Percentiles rank a stretch among this genome's conserved stretches.
Conservation (phyloP, 2,113 vertebrate species). For the Colossoma macropomum region DNA sequence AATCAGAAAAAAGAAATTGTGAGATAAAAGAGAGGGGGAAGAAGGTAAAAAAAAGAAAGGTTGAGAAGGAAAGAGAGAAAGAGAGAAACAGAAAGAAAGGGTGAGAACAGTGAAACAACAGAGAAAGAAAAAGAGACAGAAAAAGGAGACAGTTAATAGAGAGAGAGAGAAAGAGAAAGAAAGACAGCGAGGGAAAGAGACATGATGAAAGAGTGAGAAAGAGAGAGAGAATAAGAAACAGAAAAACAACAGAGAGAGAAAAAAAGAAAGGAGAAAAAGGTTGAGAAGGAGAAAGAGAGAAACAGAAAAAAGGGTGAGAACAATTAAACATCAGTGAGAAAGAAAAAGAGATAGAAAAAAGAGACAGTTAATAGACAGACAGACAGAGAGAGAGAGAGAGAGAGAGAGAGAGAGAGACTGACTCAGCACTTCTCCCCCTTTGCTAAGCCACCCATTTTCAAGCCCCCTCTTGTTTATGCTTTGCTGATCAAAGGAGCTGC, state of each 20-base stretch:
- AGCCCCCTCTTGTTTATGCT: conserved; percentile 89
- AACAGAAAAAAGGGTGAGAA: too few species aligned
- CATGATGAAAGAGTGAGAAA: background rate
- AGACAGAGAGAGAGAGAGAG: conserved; percentile 54
- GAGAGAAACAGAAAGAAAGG: too few species aligned
- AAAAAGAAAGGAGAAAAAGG: conserved; percentile 43
- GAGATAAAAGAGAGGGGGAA: too few species aligned
- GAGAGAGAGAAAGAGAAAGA: conserved; percentile 23
- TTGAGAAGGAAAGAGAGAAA: too few species aligned
- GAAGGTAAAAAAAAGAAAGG: too few species aligned
- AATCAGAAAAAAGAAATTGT: conserved; percentile 53
- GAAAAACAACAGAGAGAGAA: background rate
- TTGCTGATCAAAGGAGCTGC: conserved; percentile 90
- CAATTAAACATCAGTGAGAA: too few species aligned
- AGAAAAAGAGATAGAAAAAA: background rate
- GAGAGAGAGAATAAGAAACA: too few species aligned
- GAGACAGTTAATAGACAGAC: conserved; percentile 2
- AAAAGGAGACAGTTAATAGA: background rate
- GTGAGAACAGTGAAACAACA: conserved; percentile 66
- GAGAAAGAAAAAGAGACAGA: conserved; percentile 16
- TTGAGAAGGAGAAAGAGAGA: too few species aligned
- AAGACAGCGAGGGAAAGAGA: conserved; percentile 45
- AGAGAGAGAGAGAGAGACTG: conserved; percentile 67
- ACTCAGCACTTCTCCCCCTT: conserved; percentile 81
- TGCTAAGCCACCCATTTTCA: conserved; percentile 86